Evolutionary conservation across 1,140 invertebrate species (phyloP), one percentile per base, ranked within the genome.

Genomic region (Andrena cerasifolii): DNA sequence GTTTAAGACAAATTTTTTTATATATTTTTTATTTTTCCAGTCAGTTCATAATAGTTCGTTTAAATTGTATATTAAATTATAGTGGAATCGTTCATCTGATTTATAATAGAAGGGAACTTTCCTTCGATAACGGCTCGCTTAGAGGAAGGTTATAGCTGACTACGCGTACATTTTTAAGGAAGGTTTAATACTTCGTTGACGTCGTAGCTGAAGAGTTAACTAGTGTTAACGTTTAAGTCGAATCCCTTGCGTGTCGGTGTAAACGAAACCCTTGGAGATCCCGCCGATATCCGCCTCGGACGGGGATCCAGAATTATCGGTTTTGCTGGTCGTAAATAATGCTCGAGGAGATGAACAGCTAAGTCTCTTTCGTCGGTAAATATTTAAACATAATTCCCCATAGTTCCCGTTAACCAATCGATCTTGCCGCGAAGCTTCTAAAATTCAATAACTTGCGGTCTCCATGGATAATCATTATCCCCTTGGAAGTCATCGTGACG

Each of bases 321-420:
- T 36, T 47, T 18, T 7, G 18, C 31, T 24, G 33, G n/a, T 66
- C 51, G 47, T 40, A 65, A 54, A 65, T 74, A 65, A 63, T 74
- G 31, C 26, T 47, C 3, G 16, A 7, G 14, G 28, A 2, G 14
- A 33, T 16, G 24, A 54, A 33, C 18, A 54, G 18, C 36, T 40
- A 28, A 66, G n/a, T 16, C 33, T 24, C 8, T 2, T 1, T 2
- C 1, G 7, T 1, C 6, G 21, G 18, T 54, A 51, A 74, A 54
- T 54, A 21, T 53, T 74, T 45, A 33, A 74, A 45, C 36, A 14
- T 66, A 24, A 74, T 74, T 43, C 61, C 47, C 6, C 5, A 0
- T 0, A 8, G 18, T 54, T 28, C 16, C 33, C 1, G 14, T 8
- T 5, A 33, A 18, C 8, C 4, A 12, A 28, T 4, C 24, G 24